Evolutionary conservation across 2,113 vertebrate genomes (phyloP).

Genomic region (Nyctereutes procyonoides): DNA sequence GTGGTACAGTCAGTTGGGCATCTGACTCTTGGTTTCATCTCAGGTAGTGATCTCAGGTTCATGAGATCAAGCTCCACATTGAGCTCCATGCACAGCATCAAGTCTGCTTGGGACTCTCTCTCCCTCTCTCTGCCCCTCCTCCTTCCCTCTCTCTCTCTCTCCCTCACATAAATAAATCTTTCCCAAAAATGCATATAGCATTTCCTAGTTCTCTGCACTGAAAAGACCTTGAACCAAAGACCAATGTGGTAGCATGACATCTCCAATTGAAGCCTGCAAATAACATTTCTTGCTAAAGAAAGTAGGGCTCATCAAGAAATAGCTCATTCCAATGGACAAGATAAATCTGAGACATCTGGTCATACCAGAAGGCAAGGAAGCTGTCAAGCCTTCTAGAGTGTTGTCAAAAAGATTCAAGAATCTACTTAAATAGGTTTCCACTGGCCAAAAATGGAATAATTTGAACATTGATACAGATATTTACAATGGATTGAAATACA

Average conservation of each 20-base stretch:
- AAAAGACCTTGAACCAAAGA: neutral
- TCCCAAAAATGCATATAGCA: neutral
- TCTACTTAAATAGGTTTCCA: neutral
- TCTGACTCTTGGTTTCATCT: neutral
- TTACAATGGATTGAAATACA: neutral
- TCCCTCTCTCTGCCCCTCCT: neutral
- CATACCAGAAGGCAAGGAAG: neutral
- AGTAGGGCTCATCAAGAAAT: neutral
- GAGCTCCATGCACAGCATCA: neutral
- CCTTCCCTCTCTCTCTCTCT: neutral
- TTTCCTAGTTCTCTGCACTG: neutral
- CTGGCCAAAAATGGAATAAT: neutral
- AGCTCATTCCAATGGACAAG: neutral
- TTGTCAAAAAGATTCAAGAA: neutral
- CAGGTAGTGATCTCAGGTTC: neutral
- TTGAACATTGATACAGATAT: neutral
- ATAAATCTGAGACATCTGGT: neutral
- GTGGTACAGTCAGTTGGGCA: neutral
- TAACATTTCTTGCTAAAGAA: neutral
- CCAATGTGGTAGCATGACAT: neutral
- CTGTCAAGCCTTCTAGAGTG: rapidly evolving
- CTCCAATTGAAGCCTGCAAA: neutral
- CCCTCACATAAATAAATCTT: neutral
- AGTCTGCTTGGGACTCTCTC: neutral
- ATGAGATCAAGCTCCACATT: neutral